These are phyloP conservation scores for Holocentrus rufus DNA, from an alignment of 2,797 vertebrate genomes.

Conservation along the genomic window DNA sequence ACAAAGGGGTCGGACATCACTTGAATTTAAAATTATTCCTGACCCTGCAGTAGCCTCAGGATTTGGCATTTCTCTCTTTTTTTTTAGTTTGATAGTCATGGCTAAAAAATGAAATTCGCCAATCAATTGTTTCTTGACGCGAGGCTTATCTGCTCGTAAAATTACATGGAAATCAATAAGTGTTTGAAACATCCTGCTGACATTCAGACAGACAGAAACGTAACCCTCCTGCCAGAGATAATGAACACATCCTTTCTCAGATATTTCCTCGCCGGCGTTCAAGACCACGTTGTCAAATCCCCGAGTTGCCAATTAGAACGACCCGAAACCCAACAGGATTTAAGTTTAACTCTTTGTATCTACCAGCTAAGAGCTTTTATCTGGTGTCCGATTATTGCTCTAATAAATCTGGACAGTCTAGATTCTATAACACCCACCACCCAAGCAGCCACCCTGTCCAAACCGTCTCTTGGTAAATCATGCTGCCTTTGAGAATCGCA, in stretches of 20 bases:
- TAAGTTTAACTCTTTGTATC: background rate
- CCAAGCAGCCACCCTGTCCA: background rate
- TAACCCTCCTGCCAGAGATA: too few species aligned
- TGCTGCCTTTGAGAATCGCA: background rate
- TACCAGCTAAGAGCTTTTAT: too few species aligned
- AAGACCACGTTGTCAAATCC: too few species aligned
- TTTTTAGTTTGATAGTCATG: background rate
- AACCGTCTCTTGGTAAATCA: constrained; percentile 6
- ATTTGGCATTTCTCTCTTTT: background rate
- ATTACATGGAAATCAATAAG: too few species aligned
- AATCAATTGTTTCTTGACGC: background rate
- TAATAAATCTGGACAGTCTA: too few species aligned
- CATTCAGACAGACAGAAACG: background rate
- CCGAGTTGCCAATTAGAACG: background rate
- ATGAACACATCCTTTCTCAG: too few species aligned
- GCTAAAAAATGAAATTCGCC: too few species aligned
- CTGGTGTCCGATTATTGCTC: too few species aligned
- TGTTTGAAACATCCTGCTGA: background rate
- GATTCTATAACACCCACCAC: background rate
- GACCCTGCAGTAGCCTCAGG: too few species aligned
- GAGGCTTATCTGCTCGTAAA: background rate
- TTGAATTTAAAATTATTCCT: too few species aligned
- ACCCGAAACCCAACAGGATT: background rate
- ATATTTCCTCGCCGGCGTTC: background rate
- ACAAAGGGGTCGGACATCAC: too few species aligned